Evolutionary conservation across 92 coral and sea anemone genomes (phyloP).

Genomic region (Porites evermanni): DNA sequence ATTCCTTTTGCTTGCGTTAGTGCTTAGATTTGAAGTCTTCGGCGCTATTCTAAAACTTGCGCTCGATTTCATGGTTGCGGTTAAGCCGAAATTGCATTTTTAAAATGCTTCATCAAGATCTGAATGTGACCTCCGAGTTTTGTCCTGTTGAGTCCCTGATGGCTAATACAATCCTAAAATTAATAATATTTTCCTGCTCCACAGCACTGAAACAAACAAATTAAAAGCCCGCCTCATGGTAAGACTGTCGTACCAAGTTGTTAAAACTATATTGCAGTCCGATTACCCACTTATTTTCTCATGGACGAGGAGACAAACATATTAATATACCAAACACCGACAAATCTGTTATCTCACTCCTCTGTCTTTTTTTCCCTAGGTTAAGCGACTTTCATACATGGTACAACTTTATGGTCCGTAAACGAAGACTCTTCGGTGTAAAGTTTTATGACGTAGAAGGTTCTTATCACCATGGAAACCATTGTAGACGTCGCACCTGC

Average conservation of each 20-base stretch:
- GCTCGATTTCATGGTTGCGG: conserved; percentile 77
- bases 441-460: conserved; percentile 67
- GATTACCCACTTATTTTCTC: conserved; percentile 2
- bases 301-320: neutral
- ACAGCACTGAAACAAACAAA: conserved; percentile 43
- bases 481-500: conserved; percentile 83
- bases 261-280: conserved; percentile 8
- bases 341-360: neutral
- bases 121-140: neutral
- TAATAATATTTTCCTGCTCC: conserved; percentile 19
- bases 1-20: neutral
- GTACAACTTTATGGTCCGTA: conserved; percentile 26
- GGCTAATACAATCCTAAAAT: conserved; percentile 15
- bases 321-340: neutral
- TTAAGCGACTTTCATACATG: neutral
- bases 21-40: conserved; percentile 27
- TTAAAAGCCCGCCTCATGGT: conserved; percentile 37
- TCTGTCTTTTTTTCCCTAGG: neutral
- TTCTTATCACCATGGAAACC: conserved; percentile 68
- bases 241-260: conserved; percentile 21
- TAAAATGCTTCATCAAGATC: conserved; percentile 17
- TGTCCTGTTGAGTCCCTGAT: conserved; percentile 2
- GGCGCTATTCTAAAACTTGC: conserved; percentile 76
- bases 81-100: conserved; percentile 32
- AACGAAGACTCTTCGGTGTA: conserved; percentile 36